phyloP scores from a whole-genome alignment of 2,888 invertebrate species.

The Cordilura impudica region DNA sequence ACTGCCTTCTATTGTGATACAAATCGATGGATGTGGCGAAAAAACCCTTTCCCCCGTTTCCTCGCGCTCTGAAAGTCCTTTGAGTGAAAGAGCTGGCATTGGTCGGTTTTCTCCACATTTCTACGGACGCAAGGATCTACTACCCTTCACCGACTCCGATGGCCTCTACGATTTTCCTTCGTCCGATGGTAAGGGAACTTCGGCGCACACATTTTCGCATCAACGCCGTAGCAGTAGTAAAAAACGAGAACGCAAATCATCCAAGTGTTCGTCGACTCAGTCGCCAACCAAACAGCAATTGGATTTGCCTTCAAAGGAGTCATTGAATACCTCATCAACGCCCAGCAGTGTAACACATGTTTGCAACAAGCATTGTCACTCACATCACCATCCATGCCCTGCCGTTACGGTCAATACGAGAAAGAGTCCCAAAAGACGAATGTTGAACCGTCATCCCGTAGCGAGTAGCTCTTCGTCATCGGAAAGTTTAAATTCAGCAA shows the following conservation, averaged over 20 bases:
- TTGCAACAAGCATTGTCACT: conserved; percentile 70
- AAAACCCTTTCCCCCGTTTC: conserved; percentile 85
- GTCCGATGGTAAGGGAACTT: conserved; percentile 82
- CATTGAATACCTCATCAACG: conserved; percentile 65
- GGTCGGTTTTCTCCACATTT: conserved; percentile 86
- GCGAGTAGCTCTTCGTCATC: conserved; percentile 81
- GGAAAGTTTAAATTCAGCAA: conserved; percentile 80
- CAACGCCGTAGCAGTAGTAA: conserved; percentile 82
- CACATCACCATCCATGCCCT: conserved; percentile 71
- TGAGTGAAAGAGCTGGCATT: conserved; percentile 85
- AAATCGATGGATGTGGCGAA: conserved; percentile 79
- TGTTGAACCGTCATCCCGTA: conserved; percentile 79
- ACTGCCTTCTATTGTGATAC: conserved; percentile 82
- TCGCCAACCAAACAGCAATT: conserved; percentile 79
- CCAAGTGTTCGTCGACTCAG: conserved; percentile 75
- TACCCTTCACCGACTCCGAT: conserved; percentile 88
- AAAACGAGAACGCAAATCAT: conserved; percentile 81
- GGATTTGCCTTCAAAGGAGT: conserved; percentile 80
- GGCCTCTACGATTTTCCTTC: conserved; percentile 89
- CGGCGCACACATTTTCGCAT: conserved; percentile 77
- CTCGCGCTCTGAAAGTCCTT: conserved; percentile 87
- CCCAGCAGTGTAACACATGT: conserved; percentile 63
- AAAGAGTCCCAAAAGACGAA: conserved; percentile 81
- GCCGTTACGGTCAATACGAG: conserved; percentile 78
- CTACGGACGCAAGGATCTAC: conserved; percentile 82